Evolutionary conservation across 2,113 vertebrate genomes (phyloP), one percentile per base, ranked within the genome.

Genomic region (Carlito syrichta): DNA sequence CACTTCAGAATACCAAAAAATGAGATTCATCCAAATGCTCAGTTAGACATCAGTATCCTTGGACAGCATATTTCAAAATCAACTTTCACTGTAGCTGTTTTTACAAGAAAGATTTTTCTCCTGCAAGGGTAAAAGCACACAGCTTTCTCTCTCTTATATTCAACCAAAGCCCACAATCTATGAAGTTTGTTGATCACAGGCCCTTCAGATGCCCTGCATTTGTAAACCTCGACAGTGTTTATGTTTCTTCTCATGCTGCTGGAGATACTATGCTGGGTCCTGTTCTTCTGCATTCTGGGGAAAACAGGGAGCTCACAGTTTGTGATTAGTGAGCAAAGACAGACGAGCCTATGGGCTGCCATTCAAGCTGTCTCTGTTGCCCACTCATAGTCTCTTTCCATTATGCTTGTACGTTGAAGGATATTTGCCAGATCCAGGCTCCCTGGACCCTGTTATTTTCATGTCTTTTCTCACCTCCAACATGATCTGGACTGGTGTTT

Each of bases 401-500:
- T 97, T 92, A 77, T 1, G 9, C 73, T 83, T 63, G 54, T 12
- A 32, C 82, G 68, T 8, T 9, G 54, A 83, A 97, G 94, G 95
- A 97, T 93, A 30, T 93, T 96, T 79, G 86, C 94, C 98, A 97
- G 97, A 96, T 3, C 73, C 81, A 62, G 56, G 10, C 82, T 81
- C 89, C 25, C 6, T 20, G 43, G 86, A 85, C 68, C 71, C 66
- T 95, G 86, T 88, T 73, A 86, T 87, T 96, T 76, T 63, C 13
- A 25, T 95, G 86, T 95, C 96, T 97, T 95, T 97, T 97, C 93
- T 96, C 97, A 93, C 97, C 96, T 97, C 96, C 84, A 69, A 54
- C 84, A 25, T 78, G 79, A 85, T 95, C 95, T 74, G 89, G 43
- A 62, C 84, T 69, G 58, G 88, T 97, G 94, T 97, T 97, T 97